Percentiles rank a stretch among this genome's conserved stretches.
Evolutionary conservation across 2,797 vertebrate genomes (phyloP).

Genomic region (Pogonophryne albipinna): DNA sequence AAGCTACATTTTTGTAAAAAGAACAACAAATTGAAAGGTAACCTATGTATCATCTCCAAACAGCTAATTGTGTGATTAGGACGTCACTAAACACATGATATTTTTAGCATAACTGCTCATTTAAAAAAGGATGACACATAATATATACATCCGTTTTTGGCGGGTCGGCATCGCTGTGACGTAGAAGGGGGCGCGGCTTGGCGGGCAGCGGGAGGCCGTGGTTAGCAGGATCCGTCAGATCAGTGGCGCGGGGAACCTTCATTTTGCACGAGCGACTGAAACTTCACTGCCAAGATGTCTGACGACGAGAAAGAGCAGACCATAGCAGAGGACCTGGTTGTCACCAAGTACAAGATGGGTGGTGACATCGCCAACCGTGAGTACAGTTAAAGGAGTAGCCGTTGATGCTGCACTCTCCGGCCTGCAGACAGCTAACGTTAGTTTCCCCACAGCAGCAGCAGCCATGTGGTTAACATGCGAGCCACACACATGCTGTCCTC

Average conservation of each 20-base stretch:
- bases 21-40: no score
- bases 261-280: slow-evolving; percentile 27
- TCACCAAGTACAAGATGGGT: slow-evolving; percentile 95
- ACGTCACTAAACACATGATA: no score
- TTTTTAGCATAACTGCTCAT: neutral
- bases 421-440: slow-evolving; percentile 47
- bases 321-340: slow-evolving; percentile 91
- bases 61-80: no score
- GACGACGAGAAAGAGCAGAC: slow-evolving; percentile 93
- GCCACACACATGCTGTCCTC: slow-evolving; percentile 34
- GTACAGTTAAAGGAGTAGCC: slow-evolving; percentile 53
- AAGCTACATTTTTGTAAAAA: no score
- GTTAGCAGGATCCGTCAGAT: slow-evolving; percentile 24
- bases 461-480: slow-evolving; percentile 76
- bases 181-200: slow-evolving; percentile 45
- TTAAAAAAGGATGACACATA: no score
- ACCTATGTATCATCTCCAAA: no score
- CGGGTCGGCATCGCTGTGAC: neutral
- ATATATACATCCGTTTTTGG: neutral
- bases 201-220: slow-evolving; percentile 20
- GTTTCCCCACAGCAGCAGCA: neutral
- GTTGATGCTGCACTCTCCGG: slow-evolving; percentile 27
- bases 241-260: neutral
- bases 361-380: slow-evolving; percentile 93
- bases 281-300: slow-evolving; percentile 86